Evolutionary conservation across 2,888 invertebrate species (phyloP).

Genomic region (Cataglyphis albicans): DNA sequence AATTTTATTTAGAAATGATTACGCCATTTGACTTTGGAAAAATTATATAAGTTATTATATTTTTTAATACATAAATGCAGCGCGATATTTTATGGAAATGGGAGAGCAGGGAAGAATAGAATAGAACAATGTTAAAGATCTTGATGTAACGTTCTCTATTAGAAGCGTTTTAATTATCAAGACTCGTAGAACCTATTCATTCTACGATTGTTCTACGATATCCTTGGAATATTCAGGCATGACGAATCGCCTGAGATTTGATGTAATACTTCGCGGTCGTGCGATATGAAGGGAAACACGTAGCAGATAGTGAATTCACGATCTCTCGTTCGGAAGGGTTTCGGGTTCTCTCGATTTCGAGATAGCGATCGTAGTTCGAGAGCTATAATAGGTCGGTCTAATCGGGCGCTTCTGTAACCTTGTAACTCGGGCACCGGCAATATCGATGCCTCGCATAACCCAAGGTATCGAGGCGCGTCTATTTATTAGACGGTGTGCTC

Average conservation of each 20-base stretch:
- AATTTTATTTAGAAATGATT: background rate
- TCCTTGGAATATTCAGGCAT: conserved; percentile 1
- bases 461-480: conserved; percentile 38
- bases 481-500: conserved; percentile 66
- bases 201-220: conserved; percentile 11
- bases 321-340: conserved; percentile 12
- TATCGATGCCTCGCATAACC: conserved; percentile 43
- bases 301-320: conserved; percentile 12
- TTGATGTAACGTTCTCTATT: background rate
- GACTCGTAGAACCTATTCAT: background rate
- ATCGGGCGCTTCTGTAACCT: conserved; percentile 51
- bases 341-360: conserved; percentile 34
- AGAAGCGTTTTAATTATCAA: background rate
- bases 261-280: conserved; percentile 9
- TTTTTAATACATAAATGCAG: background rate
- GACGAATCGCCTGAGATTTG: conserved; percentile 31
- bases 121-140: background rate
- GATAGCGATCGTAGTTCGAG: conserved; percentile 43
- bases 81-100: background rate
- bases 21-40: background rate
- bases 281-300: conserved; percentile 14
- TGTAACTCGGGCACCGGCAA: conserved; percentile 64
- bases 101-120: background rate
- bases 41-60: background rate
- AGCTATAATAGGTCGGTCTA: conserved; percentile 40